Base-by-base conservation (phyloP, 2,888 invertebrate species). In the Balanococcus diminutus region DNA sequence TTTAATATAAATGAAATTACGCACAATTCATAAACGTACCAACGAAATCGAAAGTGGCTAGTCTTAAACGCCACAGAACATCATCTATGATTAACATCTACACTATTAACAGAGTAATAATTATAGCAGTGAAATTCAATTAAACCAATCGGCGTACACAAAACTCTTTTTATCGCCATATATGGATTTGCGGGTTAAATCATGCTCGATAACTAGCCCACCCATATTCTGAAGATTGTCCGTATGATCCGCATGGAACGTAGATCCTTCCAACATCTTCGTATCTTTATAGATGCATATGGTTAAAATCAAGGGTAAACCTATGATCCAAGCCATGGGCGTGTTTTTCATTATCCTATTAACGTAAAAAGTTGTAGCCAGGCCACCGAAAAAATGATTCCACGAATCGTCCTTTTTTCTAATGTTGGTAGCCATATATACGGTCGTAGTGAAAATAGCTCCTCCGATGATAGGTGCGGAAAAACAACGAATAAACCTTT, bases 391-490 rank as follows among this genome's bases (percentile, higher is more conserved):
- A 11, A 36, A 16, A n/a, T 84, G 72, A 42, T 84, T 84, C 4
- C 14, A 72, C 22, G 67, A 31, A 16, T 84, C 72, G 22, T 84
- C 84, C n/a, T 67, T 72, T 9, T 72, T 72, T 42, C 84, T 32
- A 4, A 67, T 19, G 2, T 72, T 67, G n/a, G 84, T 72, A 36
- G 84, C 67, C 1, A 67, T 36, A 25, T 72, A 84, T 8, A 72
- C 72, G 5, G 84, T 67, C 0, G 72, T 72, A 14, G 32, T 25
- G 16, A 36, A 84, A 16, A 84, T 14, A 28, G 31, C 19, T 25
- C 32, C 36, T n/a, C 72, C 67, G 5, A 42, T 28, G 19, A 67
- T 25, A 2, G 84, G 84, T 25, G 61, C 39, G 6, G 9, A 8
- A 25, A 11, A 67, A 14, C 72, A 16, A 0, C 72, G 56, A 19